phyloP scores from a whole-genome alignment of 1,140 invertebrate genomes.

The Cydia fagiglandana region DNA sequence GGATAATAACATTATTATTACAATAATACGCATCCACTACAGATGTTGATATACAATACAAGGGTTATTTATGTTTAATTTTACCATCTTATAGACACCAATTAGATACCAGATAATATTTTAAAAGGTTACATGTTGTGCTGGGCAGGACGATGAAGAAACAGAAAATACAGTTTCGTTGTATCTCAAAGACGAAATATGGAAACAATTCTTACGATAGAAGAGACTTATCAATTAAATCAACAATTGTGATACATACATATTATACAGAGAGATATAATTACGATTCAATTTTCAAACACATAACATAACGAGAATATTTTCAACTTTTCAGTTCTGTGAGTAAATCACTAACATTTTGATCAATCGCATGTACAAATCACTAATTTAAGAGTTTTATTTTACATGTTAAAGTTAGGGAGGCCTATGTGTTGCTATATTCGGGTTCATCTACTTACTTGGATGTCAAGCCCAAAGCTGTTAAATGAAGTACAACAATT shows the following conservation, averaged over 20 bases:
- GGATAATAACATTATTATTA: constrained; percentile 41
- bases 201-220: constrained; percentile 53
- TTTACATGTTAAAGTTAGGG: constrained; percentile 41
- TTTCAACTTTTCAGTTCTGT: constrained; percentile 78
- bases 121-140: constrained; percentile 46
- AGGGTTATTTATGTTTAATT: constrained; percentile 54
- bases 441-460: constrained; percentile 30
- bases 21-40: constrained; percentile 57
- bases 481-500: constrained; percentile 33
- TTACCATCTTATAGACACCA: constrained; percentile 71
- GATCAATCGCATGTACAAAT: constrained; percentile 57
- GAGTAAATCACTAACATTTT: constrained; percentile 75
- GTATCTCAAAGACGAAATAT: constrained; percentile 53
- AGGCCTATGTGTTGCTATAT: constrained; percentile 41
- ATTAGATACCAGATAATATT: constrained; percentile 60
- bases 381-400: constrained; percentile 47
- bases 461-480: constrained; percentile 28
- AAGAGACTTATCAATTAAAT: constrained; percentile 71
- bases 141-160: constrained; percentile 40
- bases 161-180: constrained; percentile 59
- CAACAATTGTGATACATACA: constrained; percentile 71
- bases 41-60: constrained; percentile 54
- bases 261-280: constrained; percentile 68
- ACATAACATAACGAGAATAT: constrained; percentile 74
- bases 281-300: constrained; percentile 65